Conservation (phyloP, 2,888 invertebrate species). For the Rhopalosiphum nymphaeae region DNA sequence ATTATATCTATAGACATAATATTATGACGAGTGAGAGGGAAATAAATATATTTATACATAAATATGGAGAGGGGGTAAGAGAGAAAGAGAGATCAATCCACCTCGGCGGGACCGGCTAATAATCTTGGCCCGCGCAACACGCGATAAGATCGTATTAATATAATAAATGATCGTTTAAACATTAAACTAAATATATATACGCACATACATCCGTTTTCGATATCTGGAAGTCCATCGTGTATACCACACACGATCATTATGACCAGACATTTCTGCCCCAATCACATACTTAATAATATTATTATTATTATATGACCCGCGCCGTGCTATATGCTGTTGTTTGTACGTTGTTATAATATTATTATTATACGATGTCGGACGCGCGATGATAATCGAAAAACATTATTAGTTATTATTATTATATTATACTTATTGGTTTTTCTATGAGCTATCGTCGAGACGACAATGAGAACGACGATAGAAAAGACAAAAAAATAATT, state of each 20-base stretch:
- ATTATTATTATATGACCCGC: background rate
- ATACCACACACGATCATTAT: conserved; percentile 65
- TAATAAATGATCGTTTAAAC: conserved; percentile 59
- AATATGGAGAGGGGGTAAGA: background rate
- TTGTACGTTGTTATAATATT: background rate
- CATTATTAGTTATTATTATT: conserved; percentile 11
- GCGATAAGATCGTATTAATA: conserved; percentile 64
- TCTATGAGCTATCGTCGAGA: background rate
- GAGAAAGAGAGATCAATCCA: background rate
- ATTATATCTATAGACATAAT: background rate
- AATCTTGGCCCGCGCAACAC: conserved; percentile 64
- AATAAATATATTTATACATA: background rate
- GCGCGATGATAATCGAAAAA: background rate
- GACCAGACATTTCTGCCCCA: conserved; percentile 62
- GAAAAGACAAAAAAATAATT: background rate
- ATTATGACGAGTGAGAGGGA: background rate
- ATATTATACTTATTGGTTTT: background rate
- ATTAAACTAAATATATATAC: conserved; percentile 1
- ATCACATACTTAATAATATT: conserved; percentile 47
- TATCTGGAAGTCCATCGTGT: conserved; percentile 64
- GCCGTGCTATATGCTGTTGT: background rate
- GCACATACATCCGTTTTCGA: conserved; percentile 53
- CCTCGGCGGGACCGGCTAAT: conserved; percentile 61
- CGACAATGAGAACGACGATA: background rate
- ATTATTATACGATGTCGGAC: background rate